Percentiles rank a stretch among this genome's conserved stretches.
Evolutionary conservation across 2,113 vertebrate species (phyloP).

Genomic region (Onychorhynchus coronatus): DNA sequence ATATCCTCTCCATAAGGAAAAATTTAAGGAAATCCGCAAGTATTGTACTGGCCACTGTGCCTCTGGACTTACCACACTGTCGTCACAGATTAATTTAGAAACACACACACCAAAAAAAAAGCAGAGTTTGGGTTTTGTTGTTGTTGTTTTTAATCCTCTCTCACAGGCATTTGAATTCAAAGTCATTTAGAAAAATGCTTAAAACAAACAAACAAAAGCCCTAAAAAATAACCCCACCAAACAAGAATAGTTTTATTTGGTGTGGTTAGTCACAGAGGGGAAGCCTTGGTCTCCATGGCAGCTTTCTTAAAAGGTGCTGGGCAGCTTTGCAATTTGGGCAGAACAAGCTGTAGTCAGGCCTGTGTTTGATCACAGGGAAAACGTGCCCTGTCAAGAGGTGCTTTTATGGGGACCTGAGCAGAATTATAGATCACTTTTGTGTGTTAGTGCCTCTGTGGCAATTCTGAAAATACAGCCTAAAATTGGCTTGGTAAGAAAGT

Average conservation of each 20-base stretch:
- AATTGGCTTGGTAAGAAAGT: neutral
- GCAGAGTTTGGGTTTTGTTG: neutral
- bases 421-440: neutral
- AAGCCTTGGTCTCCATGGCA: neutral
- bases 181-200: neutral
- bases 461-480: neutral
- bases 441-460: neutral
- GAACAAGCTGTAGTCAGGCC: neutral
- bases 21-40: accelerated
- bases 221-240: accelerated
- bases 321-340: neutral
- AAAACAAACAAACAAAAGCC: neutral
- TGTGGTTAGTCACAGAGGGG: neutral
- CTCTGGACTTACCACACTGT: neutral
- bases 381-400: neutral
- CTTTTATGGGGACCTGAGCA: neutral
- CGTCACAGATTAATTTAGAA: neutral
- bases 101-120: neutral
- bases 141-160: neutral
- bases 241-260: neutral
- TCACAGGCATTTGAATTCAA: neutral
- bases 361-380: neutral
- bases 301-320: neutral
- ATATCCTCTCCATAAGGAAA: neutral
- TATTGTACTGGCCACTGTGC: neutral